Evolutionary conservation across 2,113 vertebrate species (phyloP), one percentile per base, ranked within the genome.

Genomic region (Microcebus tavaratra): DNA sequence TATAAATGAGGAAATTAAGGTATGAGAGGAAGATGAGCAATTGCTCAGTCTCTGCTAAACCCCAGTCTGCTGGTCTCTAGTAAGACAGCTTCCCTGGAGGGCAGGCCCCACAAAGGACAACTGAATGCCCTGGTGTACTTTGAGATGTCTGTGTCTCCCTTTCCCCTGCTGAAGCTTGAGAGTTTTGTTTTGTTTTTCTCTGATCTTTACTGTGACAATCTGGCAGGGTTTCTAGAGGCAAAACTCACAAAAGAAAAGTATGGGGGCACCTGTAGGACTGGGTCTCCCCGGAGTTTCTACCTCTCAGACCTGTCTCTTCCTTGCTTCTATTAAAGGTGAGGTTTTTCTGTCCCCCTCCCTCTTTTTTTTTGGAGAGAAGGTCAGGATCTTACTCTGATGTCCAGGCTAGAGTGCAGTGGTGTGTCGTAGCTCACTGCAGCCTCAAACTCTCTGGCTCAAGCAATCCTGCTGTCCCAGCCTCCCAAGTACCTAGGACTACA

Each of bases 291-390:
- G 85, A 21, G 3, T n/a, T 48, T 42, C 23, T 42, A 25, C 3
- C 4, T 20, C 50, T 45, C 36, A n/a, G 29, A 6, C 31, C 27
- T 1, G 67, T 21, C 14, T 1, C 3, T 7, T 1, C 0, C 0
- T 20, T 20, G 36, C 13, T 50, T 8, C 36, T n/a, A 39, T n/a
- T 67, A 67, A 13, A 67, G 65, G 13, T 34, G 13, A 18, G 31
- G 65, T 67, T 67, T 67, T 67, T 14, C 34, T 67, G 29, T 34
- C 5, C 31, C 8, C 8, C 45, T 8, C 45, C 45, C 45, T 34
- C 15, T 67, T 67, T 67, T 11, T 61, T 29, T 63, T 63, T 63
- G 12, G 61, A 63, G 61, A 29, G 25, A 63, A 4, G 61, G 61
- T 63, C 61, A 63, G 25, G 61, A 10, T 63, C 61, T 63, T 29